These are phyloP conservation scores for Salvelinus sp. DNA, from an alignment of 2,113 vertebrate species.

Conservation along the genomic window DNA sequence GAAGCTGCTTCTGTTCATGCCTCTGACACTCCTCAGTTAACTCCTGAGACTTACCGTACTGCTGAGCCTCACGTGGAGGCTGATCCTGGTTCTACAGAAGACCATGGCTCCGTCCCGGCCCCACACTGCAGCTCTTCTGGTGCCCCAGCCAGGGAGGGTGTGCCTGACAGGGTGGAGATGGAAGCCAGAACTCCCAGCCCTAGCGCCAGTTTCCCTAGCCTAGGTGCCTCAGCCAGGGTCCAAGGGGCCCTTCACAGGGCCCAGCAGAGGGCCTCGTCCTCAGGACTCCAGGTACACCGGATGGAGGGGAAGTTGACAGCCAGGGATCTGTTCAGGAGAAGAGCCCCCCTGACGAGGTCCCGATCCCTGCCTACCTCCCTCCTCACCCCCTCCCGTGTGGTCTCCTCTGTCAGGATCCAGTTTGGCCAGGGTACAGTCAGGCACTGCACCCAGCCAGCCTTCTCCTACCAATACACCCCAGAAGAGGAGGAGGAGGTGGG, in stretches of 20 bases:
- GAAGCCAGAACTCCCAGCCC: not conserved
- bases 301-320: conserved; percentile 58
- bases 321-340: conserved; percentile 71
- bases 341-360: conserved; percentile 82
- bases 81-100: not conserved
- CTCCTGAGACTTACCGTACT: not conserved
- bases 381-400: conserved; percentile 81
- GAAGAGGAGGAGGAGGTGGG: conserved; percentile 31
- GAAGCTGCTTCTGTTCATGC: not conserved
- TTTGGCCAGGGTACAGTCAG: conserved; percentile 79
- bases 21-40: not conserved
- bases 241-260: conserved; percentile 77
- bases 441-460: conserved; percentile 80
- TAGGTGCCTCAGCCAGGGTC: conserved; percentile 63
- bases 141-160: not conserved
- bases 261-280: conserved; percentile 66
- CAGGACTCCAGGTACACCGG: conserved; percentile 34
- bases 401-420: conserved; percentile 89
- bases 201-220: conserved; percentile 13
- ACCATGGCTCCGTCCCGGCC: not conserved
- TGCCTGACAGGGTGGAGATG: not conserved
- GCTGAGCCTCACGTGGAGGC: conserved; percentile 1
- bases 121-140: not conserved
- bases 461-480: conserved; percentile 81
- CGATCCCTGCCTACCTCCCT: conserved; percentile 86